Evolutionary conservation across 2,113 vertebrate species (phyloP), one percentile per base, ranked within the genome.

Genomic region (Amphiprion percula): DNA sequence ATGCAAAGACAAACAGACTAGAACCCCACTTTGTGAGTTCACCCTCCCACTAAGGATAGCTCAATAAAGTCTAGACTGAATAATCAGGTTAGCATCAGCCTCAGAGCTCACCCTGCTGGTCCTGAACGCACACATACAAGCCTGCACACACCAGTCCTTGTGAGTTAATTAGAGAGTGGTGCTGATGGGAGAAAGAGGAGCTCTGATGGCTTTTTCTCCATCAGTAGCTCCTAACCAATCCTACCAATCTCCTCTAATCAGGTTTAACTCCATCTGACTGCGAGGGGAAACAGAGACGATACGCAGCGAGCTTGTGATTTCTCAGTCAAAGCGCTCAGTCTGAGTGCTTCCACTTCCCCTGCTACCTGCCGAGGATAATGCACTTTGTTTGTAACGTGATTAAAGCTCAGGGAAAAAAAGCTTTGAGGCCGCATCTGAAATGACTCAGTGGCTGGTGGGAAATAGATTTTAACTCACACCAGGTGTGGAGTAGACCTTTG

Each of bases 341-440:
- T 68, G 79, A 87, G 89, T 89, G 88, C 77, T 41, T 78, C 73
- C 74, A 63, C 80, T 87, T 86, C 74, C 65, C 64, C 60, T 46
- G 74, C 70, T 87, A 89, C 87, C 87, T 89, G 85, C 80, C 59
- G 63, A 70, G 73, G 74, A 79, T 90, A 76, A 74, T 68, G 76
- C 79, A 80, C 71, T 84, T 55, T 84, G 75, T 87, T 82, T 77
- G 65, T 86, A 90, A 92, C 49, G 3, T 85, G 84, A 92, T 91
- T 86, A 92, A 79, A 87, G 86, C 19, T 61, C 52, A 16, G 49
- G 60, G 33, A 37, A 37, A 37, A 37, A 65, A 85, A 76, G 79
- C 77, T 86, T 80, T 84, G 83, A 82, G 70, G 82, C 59, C 24
- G 75, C 50, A 74, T 69, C 82, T 19, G 15, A 59, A 60, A 74